phyloP scores from a whole-genome alignment of 2,888 invertebrate species.

The Ecliptopera silaceata region DNA sequence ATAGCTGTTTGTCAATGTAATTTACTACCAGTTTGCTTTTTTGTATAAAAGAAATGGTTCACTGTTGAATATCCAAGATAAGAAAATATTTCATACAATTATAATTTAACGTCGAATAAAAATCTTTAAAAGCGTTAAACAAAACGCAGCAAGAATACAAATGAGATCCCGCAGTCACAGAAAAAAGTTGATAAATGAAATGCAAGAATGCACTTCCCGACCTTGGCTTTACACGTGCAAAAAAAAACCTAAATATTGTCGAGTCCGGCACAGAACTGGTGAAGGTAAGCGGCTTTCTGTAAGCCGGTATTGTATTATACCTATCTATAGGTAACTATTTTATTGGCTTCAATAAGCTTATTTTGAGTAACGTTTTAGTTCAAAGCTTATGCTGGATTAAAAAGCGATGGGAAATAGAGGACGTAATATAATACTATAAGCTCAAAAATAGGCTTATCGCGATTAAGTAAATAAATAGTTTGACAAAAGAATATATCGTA shows the following conservation, averaged over 20 bases:
- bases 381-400: neutral
- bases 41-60: too few species aligned
- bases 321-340: neutral
- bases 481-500: too few species aligned
- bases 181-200: constrained; percentile 29
- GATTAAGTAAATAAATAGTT: too few species aligned
- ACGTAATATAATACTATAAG: too few species aligned
- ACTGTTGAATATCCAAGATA: too few species aligned
- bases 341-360: neutral
- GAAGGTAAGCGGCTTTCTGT: constrained; percentile 76
- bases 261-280: constrained; percentile 51
- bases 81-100: too few species aligned
- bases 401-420: neutral
- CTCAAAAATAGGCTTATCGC: too few species aligned
- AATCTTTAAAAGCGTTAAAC: neutral
- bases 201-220: constrained; percentile 43
- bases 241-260: constrained; percentile 53
- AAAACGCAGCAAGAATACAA: neutral
- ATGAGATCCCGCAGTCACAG: neutral
- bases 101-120: too few species aligned
- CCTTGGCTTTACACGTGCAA: constrained; percentile 57
- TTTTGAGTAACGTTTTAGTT: neutral
- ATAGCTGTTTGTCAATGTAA: too few species aligned
- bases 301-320: constrained; percentile 43
- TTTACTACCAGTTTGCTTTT: too few species aligned